Evolutionary conservation across 2,888 invertebrate species (phyloP), one percentile per base, ranked within the genome.

Genomic region (Peribatodes rhomboidaria): DNA sequence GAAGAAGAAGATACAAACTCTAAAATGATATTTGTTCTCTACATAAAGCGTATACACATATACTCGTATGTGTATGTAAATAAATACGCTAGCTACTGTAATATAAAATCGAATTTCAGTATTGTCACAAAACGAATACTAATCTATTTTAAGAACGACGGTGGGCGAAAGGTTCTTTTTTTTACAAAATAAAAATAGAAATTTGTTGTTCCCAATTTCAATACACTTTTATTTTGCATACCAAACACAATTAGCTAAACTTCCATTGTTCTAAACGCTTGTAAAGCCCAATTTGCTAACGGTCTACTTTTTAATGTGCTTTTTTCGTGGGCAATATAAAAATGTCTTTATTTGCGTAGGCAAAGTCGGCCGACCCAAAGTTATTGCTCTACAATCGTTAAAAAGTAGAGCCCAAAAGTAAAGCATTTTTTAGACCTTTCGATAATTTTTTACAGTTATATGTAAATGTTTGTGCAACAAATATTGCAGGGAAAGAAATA

Each of bases 391-490:
- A 83, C 68, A 81, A 87, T 88, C 81, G 79, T 85, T 92, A 92
- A 92, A 92, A 92, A 92, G 87, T 90, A 82, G 89, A 89, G 57
- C 89, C 82, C 85, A 77, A 85, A 88, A 82, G 75, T 87, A 79
- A 85, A 82, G 76, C 81, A 78, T 74, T 82, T 85, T 83, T 88
- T 85, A 41, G 13, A 79, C 81, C 81, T 85, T 84, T 85, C 83
- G 69, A 79, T 72, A 61, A 56, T 55, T 37, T 72, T 76, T 74
- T 72, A 84, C 83, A 72, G 83, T 86, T 83, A 78, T 75, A 83
- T 84, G 81, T 80, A 83, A 86, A 86, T 85, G 74, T 70, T 78
- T 80, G 76, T 82, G 80, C 83, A 84, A 84, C 78, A 81, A 85
- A 82, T 79, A 73, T 79, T 66, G 70, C 80, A 76, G 59, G 64